These are phyloP conservation scores for Calliphora vicina DNA, from an alignment of 1,140 invertebrate genomes.

Conservation along the genomic window DNA sequence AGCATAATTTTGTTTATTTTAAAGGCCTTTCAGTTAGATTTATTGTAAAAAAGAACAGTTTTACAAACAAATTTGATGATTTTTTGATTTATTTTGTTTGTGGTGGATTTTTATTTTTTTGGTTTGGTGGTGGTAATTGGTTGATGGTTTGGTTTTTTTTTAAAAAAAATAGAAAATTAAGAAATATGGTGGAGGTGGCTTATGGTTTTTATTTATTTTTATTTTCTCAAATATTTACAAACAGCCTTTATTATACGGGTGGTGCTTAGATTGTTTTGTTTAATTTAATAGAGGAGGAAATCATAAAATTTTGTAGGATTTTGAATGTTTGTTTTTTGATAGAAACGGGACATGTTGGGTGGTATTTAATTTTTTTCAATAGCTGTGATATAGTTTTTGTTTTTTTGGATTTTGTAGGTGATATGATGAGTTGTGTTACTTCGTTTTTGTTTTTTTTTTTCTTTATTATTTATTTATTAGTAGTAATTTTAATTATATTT, in stretches of 20 bases:
- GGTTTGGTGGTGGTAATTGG: not conserved
- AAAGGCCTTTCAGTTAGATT: too few relatives aligned
- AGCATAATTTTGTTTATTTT: too few relatives aligned
- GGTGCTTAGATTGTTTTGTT: not conserved
- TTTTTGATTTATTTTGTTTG: not conserved
- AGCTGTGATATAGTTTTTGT: not conserved
- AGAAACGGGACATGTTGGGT: not conserved
- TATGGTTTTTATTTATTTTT: constrained; percentile 12
- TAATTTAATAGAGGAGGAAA: not conserved
- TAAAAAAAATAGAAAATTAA: not conserved
- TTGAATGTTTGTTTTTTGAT: not conserved
- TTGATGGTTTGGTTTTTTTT: constrained; percentile 14
- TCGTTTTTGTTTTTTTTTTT: too few relatives aligned
- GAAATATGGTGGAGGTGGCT: constrained; percentile 6
- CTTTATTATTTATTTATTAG: not conserved
- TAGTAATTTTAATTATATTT: not conserved
- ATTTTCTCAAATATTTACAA: not conserved
- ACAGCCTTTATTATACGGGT: not conserved
- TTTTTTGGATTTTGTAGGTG: not conserved
- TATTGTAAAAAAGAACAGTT: too few relatives aligned
- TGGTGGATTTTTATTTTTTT: not conserved
- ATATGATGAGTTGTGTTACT: not conserved
- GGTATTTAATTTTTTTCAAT: not conserved
- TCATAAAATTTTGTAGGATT: not conserved
- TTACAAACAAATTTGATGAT: constrained; percentile 5